A percentile compares a stretch with the other conserved stretches of the same genome.
Evolutionary conservation across 2,888 invertebrate species (phyloP).

Genomic region (Steromphala cineraria): DNA sequence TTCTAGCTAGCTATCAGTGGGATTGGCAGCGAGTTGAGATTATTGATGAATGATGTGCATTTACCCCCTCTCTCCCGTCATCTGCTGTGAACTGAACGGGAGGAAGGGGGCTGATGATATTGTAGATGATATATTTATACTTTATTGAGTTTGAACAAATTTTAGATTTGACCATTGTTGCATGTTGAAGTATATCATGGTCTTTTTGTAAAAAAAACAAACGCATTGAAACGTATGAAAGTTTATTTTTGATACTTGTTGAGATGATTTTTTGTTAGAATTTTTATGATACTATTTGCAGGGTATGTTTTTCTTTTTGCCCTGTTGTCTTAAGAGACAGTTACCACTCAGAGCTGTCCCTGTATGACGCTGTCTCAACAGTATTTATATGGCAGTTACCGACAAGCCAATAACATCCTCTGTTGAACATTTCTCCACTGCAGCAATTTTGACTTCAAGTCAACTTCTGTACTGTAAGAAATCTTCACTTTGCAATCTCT

Average conservation of each 20-base stretch:
- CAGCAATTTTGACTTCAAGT: background rate
- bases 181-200: constrained; percentile 65
- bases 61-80: constrained; percentile 30
- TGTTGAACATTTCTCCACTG: background rate
- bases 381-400: background rate
- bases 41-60: constrained; percentile 9
- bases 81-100: constrained; percentile 25
- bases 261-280: constrained; percentile 74
- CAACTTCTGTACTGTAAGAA: too few relatives aligned
- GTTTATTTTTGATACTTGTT: constrained; percentile 84
- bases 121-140: constrained; percentile 31
- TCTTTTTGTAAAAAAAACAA: constrained; percentile 60
- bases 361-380: constrained; percentile 9
- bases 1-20: constrained; percentile 17
- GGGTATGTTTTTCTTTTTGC: constrained; percentile 31
- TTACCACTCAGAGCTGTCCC: constrained; percentile 18
- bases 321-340: constrained; percentile 16
- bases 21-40: constrained; percentile 9
- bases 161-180: constrained; percentile 65
- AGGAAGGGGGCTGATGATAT: constrained; percentile 10
- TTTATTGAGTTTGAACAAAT: constrained; percentile 53
- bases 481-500: too few relatives aligned
- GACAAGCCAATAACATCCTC: background rate
- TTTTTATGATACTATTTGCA: constrained; percentile 59
- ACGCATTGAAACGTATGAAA: constrained; percentile 71